Percentiles rank a stretch among this genome's conserved stretches.
Evolutionary conservation across 2,113 vertebrate species (phyloP).

Genomic region (Otus sunia): DNA sequence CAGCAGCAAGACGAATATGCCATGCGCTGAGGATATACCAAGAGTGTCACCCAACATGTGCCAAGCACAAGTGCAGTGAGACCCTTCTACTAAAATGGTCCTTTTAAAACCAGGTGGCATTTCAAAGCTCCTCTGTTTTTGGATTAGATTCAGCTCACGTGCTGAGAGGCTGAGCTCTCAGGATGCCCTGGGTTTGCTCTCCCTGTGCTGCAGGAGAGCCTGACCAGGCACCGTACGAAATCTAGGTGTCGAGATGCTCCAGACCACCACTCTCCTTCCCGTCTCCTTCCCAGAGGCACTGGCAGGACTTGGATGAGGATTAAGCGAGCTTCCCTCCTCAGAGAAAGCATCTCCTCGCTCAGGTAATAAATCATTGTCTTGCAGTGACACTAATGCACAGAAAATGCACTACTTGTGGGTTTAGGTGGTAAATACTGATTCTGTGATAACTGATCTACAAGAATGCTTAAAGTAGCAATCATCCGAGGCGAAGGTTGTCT

Average conservation of each 20-base stretch:
- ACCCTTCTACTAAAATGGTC: not conserved
- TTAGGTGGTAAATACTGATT: not conserved
- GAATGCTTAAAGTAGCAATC: not conserved
- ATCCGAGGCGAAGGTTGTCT: not conserved
- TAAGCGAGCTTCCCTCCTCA: not conserved
- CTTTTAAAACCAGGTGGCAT: not conserved
- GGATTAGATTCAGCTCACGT: not conserved
- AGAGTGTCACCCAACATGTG: not conserved
- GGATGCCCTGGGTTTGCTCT: not conserved
- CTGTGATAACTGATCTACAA: not conserved
- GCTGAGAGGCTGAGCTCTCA: not conserved
- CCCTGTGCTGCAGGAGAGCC: not conserved
- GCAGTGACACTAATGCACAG: not conserved
- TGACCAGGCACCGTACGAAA: accelerated
- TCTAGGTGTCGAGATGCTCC: not conserved
- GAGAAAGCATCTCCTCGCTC: not conserved
- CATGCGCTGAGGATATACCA: not conserved
- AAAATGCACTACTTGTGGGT: not conserved
- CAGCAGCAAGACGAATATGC: accelerated
- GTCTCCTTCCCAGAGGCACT: not conserved
- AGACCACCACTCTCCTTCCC: not conserved
- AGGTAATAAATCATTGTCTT: constrained; percentile 4
- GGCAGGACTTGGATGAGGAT: not conserved
- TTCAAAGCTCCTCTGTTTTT: not conserved
- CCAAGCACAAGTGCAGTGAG: not conserved